Evolutionary conservation across 35 echinoderm and acorn worm genomes (phyloP).

Genomic region (Holothuria glaberrima): DNA sequence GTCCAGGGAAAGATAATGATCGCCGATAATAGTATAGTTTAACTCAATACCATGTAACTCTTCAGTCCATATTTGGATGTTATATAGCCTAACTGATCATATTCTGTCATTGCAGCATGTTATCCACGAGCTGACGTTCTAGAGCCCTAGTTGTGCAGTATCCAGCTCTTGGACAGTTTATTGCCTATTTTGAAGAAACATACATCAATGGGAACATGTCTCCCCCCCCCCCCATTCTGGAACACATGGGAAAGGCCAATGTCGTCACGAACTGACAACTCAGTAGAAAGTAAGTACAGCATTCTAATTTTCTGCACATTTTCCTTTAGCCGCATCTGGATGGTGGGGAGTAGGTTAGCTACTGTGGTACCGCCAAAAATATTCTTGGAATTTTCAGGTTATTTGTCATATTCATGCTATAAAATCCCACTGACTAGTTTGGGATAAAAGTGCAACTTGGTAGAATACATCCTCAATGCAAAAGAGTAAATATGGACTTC

Average conservation of each 20-base stretch:
- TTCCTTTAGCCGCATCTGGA: too few relatives aligned
- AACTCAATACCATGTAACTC: slow-evolving; percentile 32
- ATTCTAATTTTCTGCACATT: neutral
- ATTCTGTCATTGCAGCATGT: neutral
- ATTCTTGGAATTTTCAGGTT: too few relatives aligned
- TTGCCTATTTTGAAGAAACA: slow-evolving; percentile 27
- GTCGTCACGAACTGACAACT: slow-evolving; percentile 1
- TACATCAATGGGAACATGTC: slow-evolving; percentile 31
- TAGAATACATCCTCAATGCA: too few relatives aligned
- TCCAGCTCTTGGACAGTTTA: slow-evolving; percentile 26
- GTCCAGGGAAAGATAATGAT: slow-evolving; percentile 6
- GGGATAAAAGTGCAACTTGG: too few relatives aligned
- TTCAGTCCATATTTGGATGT: slow-evolving; percentile 17
- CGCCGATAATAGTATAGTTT: neutral
- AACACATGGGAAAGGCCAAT: neutral
- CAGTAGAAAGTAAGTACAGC: slow-evolving; percentile 6
- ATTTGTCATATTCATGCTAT: too few relatives aligned
- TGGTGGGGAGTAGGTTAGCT: too few relatives aligned
- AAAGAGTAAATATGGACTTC: too few relatives aligned
- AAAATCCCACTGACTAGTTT: too few relatives aligned
- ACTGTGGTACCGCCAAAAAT: too few relatives aligned
- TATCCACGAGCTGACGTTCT: neutral
- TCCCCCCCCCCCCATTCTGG: neutral
- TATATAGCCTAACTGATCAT: neutral
- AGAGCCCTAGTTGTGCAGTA: neutral